Conservation (phyloP, 2,888 invertebrate genomes). For the Patella pellucida region DNA sequence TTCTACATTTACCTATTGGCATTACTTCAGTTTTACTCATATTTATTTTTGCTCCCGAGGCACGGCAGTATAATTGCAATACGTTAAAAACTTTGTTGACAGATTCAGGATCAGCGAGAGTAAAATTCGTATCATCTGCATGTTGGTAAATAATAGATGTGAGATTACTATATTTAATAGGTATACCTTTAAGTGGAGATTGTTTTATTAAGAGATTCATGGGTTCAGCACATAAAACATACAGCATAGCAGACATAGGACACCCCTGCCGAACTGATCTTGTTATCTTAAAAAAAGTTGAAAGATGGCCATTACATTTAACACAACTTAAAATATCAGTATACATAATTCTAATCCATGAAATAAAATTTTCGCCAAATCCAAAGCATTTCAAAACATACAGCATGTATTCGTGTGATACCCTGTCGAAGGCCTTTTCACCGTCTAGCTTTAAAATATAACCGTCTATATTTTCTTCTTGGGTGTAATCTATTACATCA, state of each 20-base stretch:
- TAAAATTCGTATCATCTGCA: too few species aligned
- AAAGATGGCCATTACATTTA: constrained; percentile 36
- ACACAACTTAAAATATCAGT: constrained; percentile 33
- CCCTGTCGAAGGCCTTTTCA: constrained; percentile 47
- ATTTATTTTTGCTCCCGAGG: neutral
- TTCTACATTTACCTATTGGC: neutral
- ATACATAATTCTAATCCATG: constrained; percentile 43
- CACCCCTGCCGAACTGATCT: neutral
- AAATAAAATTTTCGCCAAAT: constrained; percentile 38
- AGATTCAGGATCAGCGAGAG: neutral
- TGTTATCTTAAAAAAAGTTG: constrained; percentile 12
- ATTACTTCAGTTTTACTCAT: neutral
- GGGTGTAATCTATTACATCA: constrained; percentile 37
- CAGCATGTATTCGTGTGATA: constrained; percentile 38
- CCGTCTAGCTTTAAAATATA: constrained; percentile 42
- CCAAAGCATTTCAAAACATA: constrained; percentile 36
- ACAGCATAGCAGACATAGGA: neutral
- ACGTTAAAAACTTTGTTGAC: neutral
- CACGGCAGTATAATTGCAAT: neutral
- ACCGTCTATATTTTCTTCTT: constrained; percentile 35
- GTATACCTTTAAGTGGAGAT: neutral
- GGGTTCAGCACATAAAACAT: neutral
- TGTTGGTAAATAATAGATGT: neutral
- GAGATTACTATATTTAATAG: neutral
- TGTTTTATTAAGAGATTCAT: neutral